Evolutionary conservation across 2,113 vertebrate species (phyloP), one percentile per base, ranked within the genome.

Genomic region (Aspiorhynchus laticeps): DNA sequence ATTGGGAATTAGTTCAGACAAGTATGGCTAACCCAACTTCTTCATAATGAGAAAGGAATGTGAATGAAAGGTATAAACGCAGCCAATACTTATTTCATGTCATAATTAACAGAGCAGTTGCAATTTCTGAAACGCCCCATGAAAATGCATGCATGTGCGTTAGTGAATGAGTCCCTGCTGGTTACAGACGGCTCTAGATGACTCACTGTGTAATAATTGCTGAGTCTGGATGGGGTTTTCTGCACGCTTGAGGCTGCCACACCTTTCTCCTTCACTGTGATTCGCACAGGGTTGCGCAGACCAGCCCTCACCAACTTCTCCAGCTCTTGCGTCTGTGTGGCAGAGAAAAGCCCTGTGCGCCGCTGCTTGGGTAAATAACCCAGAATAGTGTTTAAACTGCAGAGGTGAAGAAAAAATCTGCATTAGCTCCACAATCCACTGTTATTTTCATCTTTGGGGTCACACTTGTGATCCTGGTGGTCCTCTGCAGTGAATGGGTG

Each of bases 311-410:
- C 97, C 93, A 99, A 91, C 91, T 95, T 99, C 94, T 99, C 98
- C 90, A 99, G 93, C 88, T 99, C 98, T 89, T 99, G 98, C 0
- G 98, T 99, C 88, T 99, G 98, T 0, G 98, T 99, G 56, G 98
- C 98, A 0, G 98, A 99, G 91, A 99, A 99, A 73, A 99, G 93
- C 24, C 98, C 98, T 0, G 98, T 99, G 9, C 98, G 95, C 3
- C 98, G 94, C 95, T 99, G 98, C 92, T 99, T 99, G 0, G 98
- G 98, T 91, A 99, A 74, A 56, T 95, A 93, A 67, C 93, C 95
- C 92, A 99, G 90, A 88, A 99, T 99, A 88, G 95, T 88, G 88
- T 99, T 99, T 85, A 99, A 92, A 86, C 98, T 99, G 92, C 87
- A 61, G 0, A 9, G 28, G 19, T 15, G 56, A 33, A 81, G 28